Evolutionary conservation across 2,888 invertebrate genomes (phyloP), one percentile per base, ranked within the genome.

Genomic region (Ametastegia equiseti): DNA sequence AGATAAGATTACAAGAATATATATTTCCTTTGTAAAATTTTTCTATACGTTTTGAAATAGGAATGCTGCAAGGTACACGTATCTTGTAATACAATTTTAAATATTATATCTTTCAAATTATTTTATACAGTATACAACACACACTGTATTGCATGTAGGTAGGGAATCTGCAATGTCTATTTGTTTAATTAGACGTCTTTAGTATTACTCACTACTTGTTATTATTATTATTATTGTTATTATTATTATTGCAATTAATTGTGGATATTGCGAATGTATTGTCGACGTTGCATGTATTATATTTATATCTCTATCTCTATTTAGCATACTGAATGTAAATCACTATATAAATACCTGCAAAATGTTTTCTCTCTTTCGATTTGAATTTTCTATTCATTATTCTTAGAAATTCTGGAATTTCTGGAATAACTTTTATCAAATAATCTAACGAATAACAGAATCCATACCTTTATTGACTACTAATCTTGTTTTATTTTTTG

Each of bases 261-360:
- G 36, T 50, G 33, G 19, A 75, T 75, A 50, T 54, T 75, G 75
- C 75, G 50, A 75, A 75, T 75, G 47, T 71, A 23, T 75, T 54
- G n/a, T 75, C 33, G 54, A 50, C 54, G 75, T 75, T 54, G 75
- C 75, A 75, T 75, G 75, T 54, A 19, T 54, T 75, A 75, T 19
- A 11, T n/a, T 9, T 36, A 39, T n/a, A 67, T 67, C 1, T n/a
- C n/a, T n/a, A n/a, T n/a, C n/a, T n/a, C 30, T 23, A 75, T 50
- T 45, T 54, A 71, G 27, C 67, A 36, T 27, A 30, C n/a, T n/a
- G n/a, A 30, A 30, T 45, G 7, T 42, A 23, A 71, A 45, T 45
- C 39, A 67, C 36, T 39, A n/a, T 71, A 27, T 13, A n/a, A n/a
- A n/a, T 69, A 23, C 15, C 15, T 47, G 30, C 42, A n/a, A 5